Evolutionary conservation across 1,140 invertebrate species (phyloP).

Genomic region (Pseudachorutes palmiensis): DNA sequence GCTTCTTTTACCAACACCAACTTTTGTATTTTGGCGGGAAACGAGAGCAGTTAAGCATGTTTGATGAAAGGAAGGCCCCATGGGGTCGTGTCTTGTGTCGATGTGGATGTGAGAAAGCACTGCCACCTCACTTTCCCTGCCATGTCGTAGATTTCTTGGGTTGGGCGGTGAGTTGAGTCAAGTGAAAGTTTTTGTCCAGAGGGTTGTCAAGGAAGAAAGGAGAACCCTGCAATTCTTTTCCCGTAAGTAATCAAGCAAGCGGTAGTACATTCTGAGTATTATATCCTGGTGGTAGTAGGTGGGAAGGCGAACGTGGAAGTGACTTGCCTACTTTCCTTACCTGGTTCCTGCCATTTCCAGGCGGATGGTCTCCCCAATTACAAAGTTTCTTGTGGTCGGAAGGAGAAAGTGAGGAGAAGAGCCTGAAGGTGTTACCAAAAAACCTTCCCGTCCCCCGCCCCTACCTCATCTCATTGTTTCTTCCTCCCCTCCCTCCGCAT

Average conservation of each 20-base stretch:
- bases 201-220: conserved; percentile 11
- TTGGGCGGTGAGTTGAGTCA: neutral
- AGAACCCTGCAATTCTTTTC: conserved; percentile 18
- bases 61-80: no score
- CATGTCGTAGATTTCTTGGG: neutral
- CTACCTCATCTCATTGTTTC: conserved; percentile 25
- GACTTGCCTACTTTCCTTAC: no score
- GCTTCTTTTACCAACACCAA: no score
- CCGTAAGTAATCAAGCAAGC: no score
- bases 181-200: conserved; percentile 10
- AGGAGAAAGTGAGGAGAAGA: conserved; percentile 26
- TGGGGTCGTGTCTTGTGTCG: no score
- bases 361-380: conserved; percentile 31
- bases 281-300: no score
- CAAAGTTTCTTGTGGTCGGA: conserved; percentile 33
- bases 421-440: conserved; percentile 31
- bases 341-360: conserved; percentile 26
- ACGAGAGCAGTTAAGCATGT: no score
- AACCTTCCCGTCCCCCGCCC: conserved; percentile 28
- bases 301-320: no score
- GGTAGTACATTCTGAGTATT: no score
- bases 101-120: no score
- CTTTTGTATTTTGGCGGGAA: no score
- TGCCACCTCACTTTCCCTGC: conserved; percentile 12
- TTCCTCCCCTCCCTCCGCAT: conserved; percentile 16